Evolutionary conservation across 2,888 invertebrate species (phyloP), one percentile per base, ranked within the genome.

Genomic region (Chironomus riparius): DNA sequence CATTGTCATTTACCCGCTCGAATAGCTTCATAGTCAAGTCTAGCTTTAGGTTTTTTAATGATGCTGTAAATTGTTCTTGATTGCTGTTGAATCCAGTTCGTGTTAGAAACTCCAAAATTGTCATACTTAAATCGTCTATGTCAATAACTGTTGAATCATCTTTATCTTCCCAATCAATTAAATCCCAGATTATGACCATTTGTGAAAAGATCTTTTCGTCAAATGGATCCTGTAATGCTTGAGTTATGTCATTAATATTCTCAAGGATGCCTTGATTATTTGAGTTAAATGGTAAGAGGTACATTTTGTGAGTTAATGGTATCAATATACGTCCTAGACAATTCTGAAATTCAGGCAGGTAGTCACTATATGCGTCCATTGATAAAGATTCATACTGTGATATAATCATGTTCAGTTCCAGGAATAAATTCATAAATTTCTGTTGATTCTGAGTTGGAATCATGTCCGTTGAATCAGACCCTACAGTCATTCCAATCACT

Each of bases 361-460:
- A 80, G 4, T 78, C 77, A 22, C 79, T 78, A 78, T 82, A 82
- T n/a, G 79, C 81, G 15, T 78, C 77, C 71, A 79, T 79, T 2
- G 83, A 82, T 5, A 78, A 68, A 47, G 81, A 80, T 13, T 81
- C 82, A 77, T 83, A 81, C 73, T 83, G 83, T 12, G 82, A 81
- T 21, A 84, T 78, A 61, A 83, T 83, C 5, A 82, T 81, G 77
- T 83, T 82, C 56, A 84, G 83, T 77, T 84, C 84, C 73, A 84
- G 79, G 78, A 84, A 84, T 69, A 82, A 81, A 76, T 81, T 82
- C 79, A 83, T 83, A n/a, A 81, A 81, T 77, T 83, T 83, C 56
- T 81, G 79, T 68, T 81, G 80, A 76, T 80, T 80, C 71, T 80
- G 79, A 21, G 81, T 79, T 13, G 80, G 79, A 4, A 80, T 78